Evolutionary conservation across 1,140 invertebrate species (phyloP), one percentile per base, ranked within the genome.

Genomic region (Bradysia coprophila): DNA sequence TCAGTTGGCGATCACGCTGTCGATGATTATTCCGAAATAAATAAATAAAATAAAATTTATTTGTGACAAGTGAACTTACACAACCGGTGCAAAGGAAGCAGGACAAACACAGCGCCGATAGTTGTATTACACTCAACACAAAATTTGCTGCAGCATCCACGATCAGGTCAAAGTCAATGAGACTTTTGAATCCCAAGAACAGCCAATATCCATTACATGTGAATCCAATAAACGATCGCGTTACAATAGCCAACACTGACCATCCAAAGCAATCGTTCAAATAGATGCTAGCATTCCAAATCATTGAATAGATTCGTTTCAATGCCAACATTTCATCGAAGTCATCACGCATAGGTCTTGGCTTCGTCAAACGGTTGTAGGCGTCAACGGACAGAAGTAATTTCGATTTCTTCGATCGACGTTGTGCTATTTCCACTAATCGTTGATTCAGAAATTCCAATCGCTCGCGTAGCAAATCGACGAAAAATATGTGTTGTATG

Each of bases 191-290:
- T 4, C 33, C 21, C 13, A 44, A 22, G n/a, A 44, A 44, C 4
- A 44, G n/a, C 37, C 38, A 44, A 40, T 39, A 44, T 8, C 37
- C 43, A 19, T 40, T 38, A 4, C 20, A 23, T 2, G 37, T 39
- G 19, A 44, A 39, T 13, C 32, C 36, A 8, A 44, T 19, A 19
- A 44, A 44, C n/a, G 20, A 44, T 20, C 32, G 32, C 16, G 38
- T 44, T 13, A 33, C 16, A 28, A 44, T 39, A 19, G 28, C 15
- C 24, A 44, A n/a, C 4, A 44, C n/a, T 13, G 43, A 44, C 43
- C 43, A 44, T 6, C 43, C 43, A 19, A 39, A 44, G 22, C 37
- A 39, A 33, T 44, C 43, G 20, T 44, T 44, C 6, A 44, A 38
- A 18, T 33, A 21, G 20, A 39, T 44, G 6, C 13, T 39, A 3